Percentiles rank a stretch among this genome's conserved stretches.
These are phyloP conservation scores for Pentamera pediparva DNA, from an alignment of 53 echinoderm and acorn worm species.

Conservation along the genomic window DNA sequence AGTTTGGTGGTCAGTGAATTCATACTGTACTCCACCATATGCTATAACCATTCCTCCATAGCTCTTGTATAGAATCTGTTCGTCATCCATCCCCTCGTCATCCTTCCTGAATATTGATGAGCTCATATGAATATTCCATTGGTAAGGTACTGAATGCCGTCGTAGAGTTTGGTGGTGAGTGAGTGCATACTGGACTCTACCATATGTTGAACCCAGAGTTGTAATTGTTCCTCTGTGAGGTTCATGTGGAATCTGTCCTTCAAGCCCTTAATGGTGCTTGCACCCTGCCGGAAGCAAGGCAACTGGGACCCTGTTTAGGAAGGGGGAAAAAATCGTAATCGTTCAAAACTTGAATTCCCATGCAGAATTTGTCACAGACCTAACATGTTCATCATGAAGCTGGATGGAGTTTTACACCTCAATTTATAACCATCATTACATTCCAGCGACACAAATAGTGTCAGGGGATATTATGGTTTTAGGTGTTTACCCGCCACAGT, in stretches of 20 bases:
- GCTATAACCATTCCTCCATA: neutral
- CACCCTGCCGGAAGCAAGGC: constrained; percentile 97
- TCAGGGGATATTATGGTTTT: no score
- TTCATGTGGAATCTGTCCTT: constrained; percentile 95
- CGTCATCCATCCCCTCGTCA: neutral
- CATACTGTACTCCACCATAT: no score
- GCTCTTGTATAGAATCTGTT: neutral
- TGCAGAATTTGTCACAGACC: no score
- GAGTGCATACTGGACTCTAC: constrained; percentile 99
- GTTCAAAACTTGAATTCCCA: no score
- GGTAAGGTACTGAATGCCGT: constrained; percentile 98
- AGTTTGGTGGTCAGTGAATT: no score
- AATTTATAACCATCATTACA: no score
- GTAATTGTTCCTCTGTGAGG: constrained; percentile 94
- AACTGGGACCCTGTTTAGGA: constrained; percentile 69
- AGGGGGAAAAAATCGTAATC: neutral
- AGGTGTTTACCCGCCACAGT: no score
- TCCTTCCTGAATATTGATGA: neutral
- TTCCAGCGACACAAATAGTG: no score
- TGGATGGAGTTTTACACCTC: no score
- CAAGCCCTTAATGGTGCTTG: constrained; percentile 81
- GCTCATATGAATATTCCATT: constrained; percentile 94
- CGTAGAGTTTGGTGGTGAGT: constrained; percentile 89
- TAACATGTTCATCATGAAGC: no score
- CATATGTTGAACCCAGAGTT: constrained; percentile 95